Conservation (phyloP, 2,113 vertebrate species). For the Xyliphius kryptos region DNA sequence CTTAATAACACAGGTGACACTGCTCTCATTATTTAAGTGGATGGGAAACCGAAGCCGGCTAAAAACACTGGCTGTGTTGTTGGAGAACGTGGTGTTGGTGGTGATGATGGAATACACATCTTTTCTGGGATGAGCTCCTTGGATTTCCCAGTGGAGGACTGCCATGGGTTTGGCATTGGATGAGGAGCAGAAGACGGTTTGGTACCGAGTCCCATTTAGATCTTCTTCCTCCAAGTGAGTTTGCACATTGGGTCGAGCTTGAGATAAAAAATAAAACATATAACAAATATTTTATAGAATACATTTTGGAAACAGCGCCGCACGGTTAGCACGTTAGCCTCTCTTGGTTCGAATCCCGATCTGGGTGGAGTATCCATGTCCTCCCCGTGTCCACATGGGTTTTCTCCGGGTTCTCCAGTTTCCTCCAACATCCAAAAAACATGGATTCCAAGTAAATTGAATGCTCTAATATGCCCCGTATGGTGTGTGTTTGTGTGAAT, state of each 20-base stretch:
- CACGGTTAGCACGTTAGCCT: too few species aligned
- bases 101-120: constrained; percentile 34
- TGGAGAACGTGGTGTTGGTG: constrained; percentile 26
- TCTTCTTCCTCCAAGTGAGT: constrained; percentile 38
- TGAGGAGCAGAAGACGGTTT: constrained; percentile 56
- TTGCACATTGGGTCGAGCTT: constrained; percentile 53
- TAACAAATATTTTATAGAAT: not conserved
- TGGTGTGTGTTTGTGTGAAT: too few species aligned
- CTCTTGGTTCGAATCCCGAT: too few species aligned
- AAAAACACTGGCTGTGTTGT: constrained; percentile 50
- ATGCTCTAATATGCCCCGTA: too few species aligned
- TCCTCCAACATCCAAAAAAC: too few species aligned
- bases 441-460: too few species aligned
- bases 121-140: constrained; percentile 20
- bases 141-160: constrained; percentile 54
- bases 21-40: constrained; percentile 53
- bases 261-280: constrained; percentile 3
- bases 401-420: too few species aligned
- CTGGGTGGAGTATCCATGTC: too few species aligned
- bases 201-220: constrained; percentile 50
- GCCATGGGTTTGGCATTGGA: constrained; percentile 47
- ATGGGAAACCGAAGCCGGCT: constrained; percentile 58
- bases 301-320: too few species aligned
- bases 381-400: too few species aligned
- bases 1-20: constrained; percentile 51